phyloP scores from a whole-genome alignment of 2,888 invertebrate species.

The Gibbula magus region DNA sequence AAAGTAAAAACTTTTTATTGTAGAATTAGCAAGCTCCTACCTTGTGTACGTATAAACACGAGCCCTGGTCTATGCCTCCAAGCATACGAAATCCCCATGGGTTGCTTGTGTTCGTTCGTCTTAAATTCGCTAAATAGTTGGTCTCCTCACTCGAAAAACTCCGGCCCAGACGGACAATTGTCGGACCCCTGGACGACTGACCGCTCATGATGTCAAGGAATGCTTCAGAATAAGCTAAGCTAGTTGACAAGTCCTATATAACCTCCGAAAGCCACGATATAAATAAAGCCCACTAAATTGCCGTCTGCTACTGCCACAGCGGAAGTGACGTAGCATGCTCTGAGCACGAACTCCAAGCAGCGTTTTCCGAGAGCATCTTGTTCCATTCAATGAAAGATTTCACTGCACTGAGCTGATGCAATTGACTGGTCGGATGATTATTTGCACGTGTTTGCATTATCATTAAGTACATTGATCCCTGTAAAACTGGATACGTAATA shows the following conservation, averaged over 20 bases:
- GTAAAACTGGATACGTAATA: too few species aligned
- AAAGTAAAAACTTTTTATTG: too few species aligned
- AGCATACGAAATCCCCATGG: constrained; percentile 72
- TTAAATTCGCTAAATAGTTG: constrained; percentile 47
- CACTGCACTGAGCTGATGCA: too few species aligned
- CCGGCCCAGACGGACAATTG: neutral
- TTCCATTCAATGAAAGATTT: too few species aligned
- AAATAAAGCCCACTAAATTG: neutral
- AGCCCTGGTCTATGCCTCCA: constrained; percentile 66
- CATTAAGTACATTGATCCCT: too few species aligned
- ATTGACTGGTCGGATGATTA: too few species aligned
- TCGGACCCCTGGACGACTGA: neutral
- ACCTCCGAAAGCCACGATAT: neutral
- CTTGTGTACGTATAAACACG: constrained; percentile 65
- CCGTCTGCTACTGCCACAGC: neutral
- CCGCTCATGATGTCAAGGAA: neutral
- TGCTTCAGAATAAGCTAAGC: neutral
- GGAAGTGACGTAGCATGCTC: neutral
- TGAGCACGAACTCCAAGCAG: neutral
- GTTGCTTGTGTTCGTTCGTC: constrained; percentile 61
- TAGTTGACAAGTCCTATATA: neutral
- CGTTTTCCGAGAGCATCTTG: too few species aligned
- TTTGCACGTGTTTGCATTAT: too few species aligned
- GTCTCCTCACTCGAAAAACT: neutral
- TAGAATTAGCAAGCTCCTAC: constrained; percentile 56